These are phyloP conservation scores for Aporrectodea caliginosa DNA, from an alignment of 1,140 invertebrate species.

Conservation along the genomic window DNA sequence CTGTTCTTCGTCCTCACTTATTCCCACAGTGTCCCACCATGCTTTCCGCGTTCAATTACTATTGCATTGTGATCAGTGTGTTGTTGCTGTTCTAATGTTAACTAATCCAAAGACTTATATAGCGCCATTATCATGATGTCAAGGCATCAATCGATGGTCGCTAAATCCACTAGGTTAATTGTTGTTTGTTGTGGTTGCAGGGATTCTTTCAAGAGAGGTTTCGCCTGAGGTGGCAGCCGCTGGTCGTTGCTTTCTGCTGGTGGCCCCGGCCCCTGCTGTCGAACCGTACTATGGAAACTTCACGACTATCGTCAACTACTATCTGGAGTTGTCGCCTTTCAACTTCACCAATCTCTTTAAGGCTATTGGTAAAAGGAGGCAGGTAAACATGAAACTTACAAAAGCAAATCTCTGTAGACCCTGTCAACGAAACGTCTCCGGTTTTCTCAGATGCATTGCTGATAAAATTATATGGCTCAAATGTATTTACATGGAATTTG, in stretches of 20 bases:
- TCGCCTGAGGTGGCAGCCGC: conserved; percentile 30
- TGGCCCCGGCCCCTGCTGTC: conserved; percentile 46
- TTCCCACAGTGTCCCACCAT: too few relatives aligned
- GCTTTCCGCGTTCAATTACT: too few relatives aligned
- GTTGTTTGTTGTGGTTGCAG: not conserved
- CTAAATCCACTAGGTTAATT: not conserved
- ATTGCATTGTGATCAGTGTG: too few relatives aligned
- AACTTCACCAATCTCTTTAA: conserved; percentile 42
- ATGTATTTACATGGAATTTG: too few relatives aligned
- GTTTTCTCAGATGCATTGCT: too few relatives aligned
- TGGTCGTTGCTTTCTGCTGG: conserved; percentile 45
- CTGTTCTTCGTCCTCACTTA: too few relatives aligned
- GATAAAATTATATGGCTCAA: too few relatives aligned
- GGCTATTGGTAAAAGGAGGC: conserved; percentile 17
- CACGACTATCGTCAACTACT: conserved; percentile 42
- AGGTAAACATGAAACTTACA: too few relatives aligned
- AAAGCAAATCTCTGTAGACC: too few relatives aligned
- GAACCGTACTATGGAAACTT: conserved; percentile 44
- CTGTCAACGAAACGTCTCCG: too few relatives aligned
- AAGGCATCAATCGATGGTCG: not conserved
- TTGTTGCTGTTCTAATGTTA: too few relatives aligned
- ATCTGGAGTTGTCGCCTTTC: conserved; percentile 48
- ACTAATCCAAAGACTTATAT: too few relatives aligned
- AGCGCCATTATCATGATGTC: not conserved
- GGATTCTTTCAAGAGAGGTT: not conserved